phyloP scores from a whole-genome alignment of 2,888 invertebrate species.

The Heteropelma amictum region DNA sequence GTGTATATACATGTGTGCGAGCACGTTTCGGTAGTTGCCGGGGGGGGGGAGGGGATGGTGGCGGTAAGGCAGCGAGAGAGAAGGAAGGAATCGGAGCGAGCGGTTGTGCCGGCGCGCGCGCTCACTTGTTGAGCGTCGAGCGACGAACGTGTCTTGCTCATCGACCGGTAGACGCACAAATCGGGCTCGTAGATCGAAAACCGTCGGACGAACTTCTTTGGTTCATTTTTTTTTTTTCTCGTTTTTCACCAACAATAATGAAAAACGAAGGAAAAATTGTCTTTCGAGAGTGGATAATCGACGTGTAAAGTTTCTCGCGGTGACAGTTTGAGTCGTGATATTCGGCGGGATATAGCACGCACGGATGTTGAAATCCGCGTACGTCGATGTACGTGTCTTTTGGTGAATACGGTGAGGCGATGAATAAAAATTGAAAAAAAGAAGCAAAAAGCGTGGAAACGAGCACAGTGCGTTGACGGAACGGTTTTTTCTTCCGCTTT shows the following conservation, averaged over 20 bases:
- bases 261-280: not conserved
- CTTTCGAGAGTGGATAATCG: not conserved
- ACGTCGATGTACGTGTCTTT: no score
- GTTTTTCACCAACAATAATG: not conserved
- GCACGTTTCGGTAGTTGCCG: not conserved
- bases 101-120: conserved; percentile 68
- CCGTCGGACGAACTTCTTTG: conserved; percentile 33
- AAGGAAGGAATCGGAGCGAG: conserved; percentile 62
- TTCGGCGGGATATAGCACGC: no score
- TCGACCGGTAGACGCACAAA: conserved; percentile 51
- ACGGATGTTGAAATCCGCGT: no score
- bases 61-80: conserved; percentile 24
- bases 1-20: conserved; percentile 12
- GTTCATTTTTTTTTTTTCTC: no score
- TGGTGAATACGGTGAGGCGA: no score
- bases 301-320: not conserved
- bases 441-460: no score
- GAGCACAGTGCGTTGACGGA: no score
- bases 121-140: conserved; percentile 77
- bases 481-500: no score
- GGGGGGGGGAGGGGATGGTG: conserved; percentile 20
- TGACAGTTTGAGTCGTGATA: not conserved
- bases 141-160: conserved; percentile 68
- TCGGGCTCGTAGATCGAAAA: conserved; percentile 29
- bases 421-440: no score